phyloP scores from a whole-genome alignment of 2,113 vertebrate genomes.

The Halichoerus grypus region DNA sequence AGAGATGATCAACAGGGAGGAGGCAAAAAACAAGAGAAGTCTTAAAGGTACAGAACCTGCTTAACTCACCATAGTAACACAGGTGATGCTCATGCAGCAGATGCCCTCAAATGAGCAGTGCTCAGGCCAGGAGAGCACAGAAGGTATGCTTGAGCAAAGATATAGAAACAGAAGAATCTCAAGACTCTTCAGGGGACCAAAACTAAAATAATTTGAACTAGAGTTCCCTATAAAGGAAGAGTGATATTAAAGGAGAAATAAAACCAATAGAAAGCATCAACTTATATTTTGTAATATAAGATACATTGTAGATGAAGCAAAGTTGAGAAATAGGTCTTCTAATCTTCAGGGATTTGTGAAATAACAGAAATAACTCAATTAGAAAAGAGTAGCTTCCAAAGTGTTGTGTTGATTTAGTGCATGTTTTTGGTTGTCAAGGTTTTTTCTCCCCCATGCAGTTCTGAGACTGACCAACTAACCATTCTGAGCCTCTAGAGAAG shows the following conservation, averaged over 20 bases:
- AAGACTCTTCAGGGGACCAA: not conserved
- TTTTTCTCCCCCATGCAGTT: not conserved
- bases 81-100: not conserved
- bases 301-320: not conserved
- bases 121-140: not conserved
- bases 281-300: not conserved
- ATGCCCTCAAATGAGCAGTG: fast-evolving
- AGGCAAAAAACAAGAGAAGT: not conserved
- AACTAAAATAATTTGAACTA: not conserved
- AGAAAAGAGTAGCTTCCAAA: not conserved
- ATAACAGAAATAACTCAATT: not conserved
- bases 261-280: not conserved
- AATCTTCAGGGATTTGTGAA: not conserved
- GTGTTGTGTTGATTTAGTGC: not conserved
- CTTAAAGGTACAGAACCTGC: not conserved
- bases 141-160: not conserved
- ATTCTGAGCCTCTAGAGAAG: not conserved
- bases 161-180: not conserved
- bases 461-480: not conserved
- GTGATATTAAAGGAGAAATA: not conserved
- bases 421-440: not conserved
- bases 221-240: not conserved
- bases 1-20: not conserved
- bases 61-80: not conserved
- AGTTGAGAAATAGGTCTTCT: not conserved